Percentiles rank a stretch among this genome's conserved stretches.
Conservation (phyloP, 2,797 vertebrate genomes). For the Telmatherina bonti region DNA sequence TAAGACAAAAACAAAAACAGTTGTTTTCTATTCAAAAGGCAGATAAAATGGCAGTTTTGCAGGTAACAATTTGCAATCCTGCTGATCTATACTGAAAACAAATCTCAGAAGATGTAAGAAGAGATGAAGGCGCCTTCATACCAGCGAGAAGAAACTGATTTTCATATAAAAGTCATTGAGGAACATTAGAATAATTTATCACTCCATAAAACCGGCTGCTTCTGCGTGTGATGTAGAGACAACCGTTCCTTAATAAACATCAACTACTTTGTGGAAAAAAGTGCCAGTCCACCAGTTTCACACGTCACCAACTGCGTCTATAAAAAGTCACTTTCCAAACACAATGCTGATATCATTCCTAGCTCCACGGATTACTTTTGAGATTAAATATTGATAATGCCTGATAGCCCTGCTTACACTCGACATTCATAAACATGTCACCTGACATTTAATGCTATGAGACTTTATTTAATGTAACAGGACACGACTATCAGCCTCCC, state of each 20-base stretch:
- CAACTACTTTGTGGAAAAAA: slow-evolving; percentile 29
- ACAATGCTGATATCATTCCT: slow-evolving; percentile 58
- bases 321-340: slow-evolving; percentile 74
- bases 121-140: slow-evolving; percentile 5
- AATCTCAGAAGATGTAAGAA: slow-evolving; percentile 17
- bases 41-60: slow-evolving; percentile 41
- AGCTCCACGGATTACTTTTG: slow-evolving; percentile 61
- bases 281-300: slow-evolving; percentile 48
- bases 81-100: slow-evolving; percentile 13
- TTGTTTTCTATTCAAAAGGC: slow-evolving; percentile 23
- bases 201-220: slow-evolving; percentile 44
- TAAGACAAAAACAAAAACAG: slow-evolving; percentile 17
- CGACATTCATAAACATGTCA: slow-evolving; percentile 64
- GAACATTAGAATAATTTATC: slow-evolving; percentile 56
- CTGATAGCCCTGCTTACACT: slow-evolving; percentile 43
- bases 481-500: slow-evolving; percentile 27
- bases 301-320: slow-evolving; percentile 42
- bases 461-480: slow-evolving; percentile 14
- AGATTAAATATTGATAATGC: slow-evolving; percentile 63
- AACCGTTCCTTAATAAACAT: slow-evolving; percentile 52
- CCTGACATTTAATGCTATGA: slow-evolving; percentile 44
- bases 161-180: slow-evolving; percentile 52
- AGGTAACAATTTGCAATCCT: slow-evolving; percentile 25
- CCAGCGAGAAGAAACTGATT: slow-evolving; percentile 13
- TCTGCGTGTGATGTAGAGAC: slow-evolving; percentile 32